Evolutionary conservation across 2,113 vertebrate genomes (phyloP).

Genomic region (Scalopus aquaticus): DNA sequence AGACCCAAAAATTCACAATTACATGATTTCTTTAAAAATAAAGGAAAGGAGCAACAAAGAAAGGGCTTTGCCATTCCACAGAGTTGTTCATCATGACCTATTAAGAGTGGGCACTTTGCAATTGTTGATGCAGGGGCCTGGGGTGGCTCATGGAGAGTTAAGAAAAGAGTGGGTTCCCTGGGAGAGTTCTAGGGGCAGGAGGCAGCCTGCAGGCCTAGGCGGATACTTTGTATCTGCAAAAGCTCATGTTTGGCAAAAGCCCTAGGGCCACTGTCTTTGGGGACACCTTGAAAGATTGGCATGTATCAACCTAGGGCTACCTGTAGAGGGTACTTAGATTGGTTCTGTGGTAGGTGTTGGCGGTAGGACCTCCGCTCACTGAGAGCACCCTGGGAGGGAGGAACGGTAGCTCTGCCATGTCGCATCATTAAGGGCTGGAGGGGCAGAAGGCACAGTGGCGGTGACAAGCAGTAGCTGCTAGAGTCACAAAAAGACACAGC

Average conservation of each 20-base stretch:
- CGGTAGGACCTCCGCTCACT: neutral
- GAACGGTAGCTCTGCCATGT: fast-evolving
- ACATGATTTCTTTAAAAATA: neutral
- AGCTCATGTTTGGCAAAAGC: neutral
- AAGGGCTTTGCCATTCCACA: fast-evolving
- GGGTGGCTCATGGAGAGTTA: neutral
- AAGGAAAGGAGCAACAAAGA: neutral
- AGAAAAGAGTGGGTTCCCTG: neutral
- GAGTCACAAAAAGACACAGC: neutral
- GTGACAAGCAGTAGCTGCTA: neutral
- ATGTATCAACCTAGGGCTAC: neutral
- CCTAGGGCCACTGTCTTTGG: neutral
- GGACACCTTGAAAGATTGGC: neutral
- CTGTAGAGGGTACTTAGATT: neutral
- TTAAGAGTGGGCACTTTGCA: neutral
- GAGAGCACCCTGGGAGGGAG: neutral
- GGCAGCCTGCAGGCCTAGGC: fast-evolving
- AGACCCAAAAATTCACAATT: neutral
- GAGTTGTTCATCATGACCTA: neutral
- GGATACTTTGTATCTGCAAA: neutral
- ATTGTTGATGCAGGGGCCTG: neutral
- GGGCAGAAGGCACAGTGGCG: neutral
- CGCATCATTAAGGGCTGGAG: neutral
- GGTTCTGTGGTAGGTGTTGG: neutral
- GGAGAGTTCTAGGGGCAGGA: neutral